Evolutionary conservation across 2,797 vertebrate genomes (phyloP).

Genomic region (Coilia nasus): DNA sequence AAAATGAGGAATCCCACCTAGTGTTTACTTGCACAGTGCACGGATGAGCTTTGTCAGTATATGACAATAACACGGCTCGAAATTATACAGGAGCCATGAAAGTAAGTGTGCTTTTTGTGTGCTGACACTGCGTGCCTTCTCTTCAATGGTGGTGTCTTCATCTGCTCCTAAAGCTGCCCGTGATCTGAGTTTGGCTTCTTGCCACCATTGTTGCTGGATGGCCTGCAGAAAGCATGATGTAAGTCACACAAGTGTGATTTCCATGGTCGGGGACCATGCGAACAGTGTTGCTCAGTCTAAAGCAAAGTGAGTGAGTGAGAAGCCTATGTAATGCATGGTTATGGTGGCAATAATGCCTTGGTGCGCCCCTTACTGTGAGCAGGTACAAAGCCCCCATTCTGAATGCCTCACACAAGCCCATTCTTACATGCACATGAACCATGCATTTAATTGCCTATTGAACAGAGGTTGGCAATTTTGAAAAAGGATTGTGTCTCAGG

Average conservation of each 20-base stretch:
- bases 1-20: background rate
- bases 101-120: background rate
- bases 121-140: background rate
- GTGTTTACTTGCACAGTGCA: background rate
- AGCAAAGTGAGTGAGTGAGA: background rate
- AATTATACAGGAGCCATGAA: background rate
- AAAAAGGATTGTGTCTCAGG: background rate
- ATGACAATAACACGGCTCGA: background rate
- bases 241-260: background rate
- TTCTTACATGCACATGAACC: background rate
- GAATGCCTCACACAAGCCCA: background rate
- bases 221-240: background rate
- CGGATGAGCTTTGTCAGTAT: background rate
- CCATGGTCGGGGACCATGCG: background rate
- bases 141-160: background rate
- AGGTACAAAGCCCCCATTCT: background rate
- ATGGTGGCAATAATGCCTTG: background rate
- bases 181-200: background rate
- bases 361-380: background rate
- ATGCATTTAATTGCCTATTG: background rate
- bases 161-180: background rate
- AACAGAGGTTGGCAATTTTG: background rate
- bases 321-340: background rate
- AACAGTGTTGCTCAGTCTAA: background rate
- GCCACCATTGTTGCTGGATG: constrained; percentile 22